Evolutionary conservation across 1,140 invertebrate species (phyloP).

Genomic region (Eupristina koningsbergeri): DNA sequence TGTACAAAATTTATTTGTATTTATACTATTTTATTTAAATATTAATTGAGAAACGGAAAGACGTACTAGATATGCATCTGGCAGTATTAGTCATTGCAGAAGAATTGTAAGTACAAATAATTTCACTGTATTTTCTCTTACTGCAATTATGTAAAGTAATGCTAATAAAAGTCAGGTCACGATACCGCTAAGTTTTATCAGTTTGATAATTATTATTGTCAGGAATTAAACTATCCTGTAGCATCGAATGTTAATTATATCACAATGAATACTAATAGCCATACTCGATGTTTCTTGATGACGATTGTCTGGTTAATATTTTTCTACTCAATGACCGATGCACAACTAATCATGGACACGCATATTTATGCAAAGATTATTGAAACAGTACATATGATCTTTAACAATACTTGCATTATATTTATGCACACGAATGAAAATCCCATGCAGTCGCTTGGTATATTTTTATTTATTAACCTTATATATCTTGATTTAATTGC

Average conservation of each 20-base stretch:
- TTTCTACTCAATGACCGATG: neutral
- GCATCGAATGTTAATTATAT: neutral
- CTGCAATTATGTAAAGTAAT: neutral
- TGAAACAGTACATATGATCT: slow-evolving; percentile 61
- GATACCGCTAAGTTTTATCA: neutral
- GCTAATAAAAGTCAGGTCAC: neutral
- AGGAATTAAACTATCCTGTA: neutral
- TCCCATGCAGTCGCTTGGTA: slow-evolving; percentile 60
- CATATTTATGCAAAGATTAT: slow-evolving; percentile 62
- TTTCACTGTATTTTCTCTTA: neutral
- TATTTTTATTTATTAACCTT: slow-evolving; percentile 37
- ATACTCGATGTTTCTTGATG: neutral
- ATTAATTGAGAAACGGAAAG: neutral
- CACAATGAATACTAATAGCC: neutral
- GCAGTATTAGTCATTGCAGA: too few species aligned
- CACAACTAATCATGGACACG: slow-evolving; percentile 60
- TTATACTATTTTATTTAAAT: neutral
- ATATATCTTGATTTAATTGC: too few species aligned
- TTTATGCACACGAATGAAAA: slow-evolving; percentile 60
- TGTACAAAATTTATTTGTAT: too few species aligned
- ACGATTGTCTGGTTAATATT: neutral
- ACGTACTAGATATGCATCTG: neutral
- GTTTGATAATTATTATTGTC: neutral
- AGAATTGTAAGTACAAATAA: neutral
- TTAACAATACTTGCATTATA: slow-evolving; percentile 69